Base-by-base conservation (phyloP, 2,797 vertebrate species). In the Melanotaenia nigrans region DNA sequence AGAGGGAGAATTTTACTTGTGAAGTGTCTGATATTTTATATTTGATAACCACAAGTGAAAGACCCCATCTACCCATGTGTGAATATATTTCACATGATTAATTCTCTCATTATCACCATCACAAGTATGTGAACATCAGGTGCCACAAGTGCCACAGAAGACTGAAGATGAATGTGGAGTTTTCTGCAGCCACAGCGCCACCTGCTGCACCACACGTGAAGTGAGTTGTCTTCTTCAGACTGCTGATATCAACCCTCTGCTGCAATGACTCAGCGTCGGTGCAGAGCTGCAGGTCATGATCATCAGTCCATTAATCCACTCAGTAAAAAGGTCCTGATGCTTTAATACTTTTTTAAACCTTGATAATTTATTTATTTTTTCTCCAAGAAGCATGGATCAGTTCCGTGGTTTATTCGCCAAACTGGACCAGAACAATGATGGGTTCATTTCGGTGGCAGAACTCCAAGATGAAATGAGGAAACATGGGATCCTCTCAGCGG, bases 351-450 rank as follows among this genome's bases (percentile, higher is more conserved):
- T 57, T 56, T 51, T 30, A 1, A 5, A 13, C n/a, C 12, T 54
- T 24, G 0, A n/a, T 53, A 22, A 24, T 18, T 63, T 8, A 1
- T 25, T 32, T 14, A 10, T 56, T 9, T 30, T 22, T 38, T 47
- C 30, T 18, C 1, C 18, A 67, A 8, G 18, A 64, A 69, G 2
- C 58, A 95, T 95, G 94, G 93, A 94, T 72, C 89, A 85, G 8
- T 94, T 95, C 65, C 87, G 84, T 9, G 75, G 72, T 25, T 89
- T 95, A 54, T 95, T 95, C 85, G 67, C 55, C 12, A 95, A 93
- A 86, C 71, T 95, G 73, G 94, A 94, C 85, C 82, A 85, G 57
- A 82, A 94, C 87, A 60, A 89, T 8, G 94, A 95, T 86, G 94
- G 94, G 20, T 93, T 90, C 20, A 79, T 95, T 62, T 92, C 92